These are phyloP conservation scores for Selene dorsalis DNA, from an alignment of 2,797 vertebrate species.

Conservation along the genomic window DNA sequence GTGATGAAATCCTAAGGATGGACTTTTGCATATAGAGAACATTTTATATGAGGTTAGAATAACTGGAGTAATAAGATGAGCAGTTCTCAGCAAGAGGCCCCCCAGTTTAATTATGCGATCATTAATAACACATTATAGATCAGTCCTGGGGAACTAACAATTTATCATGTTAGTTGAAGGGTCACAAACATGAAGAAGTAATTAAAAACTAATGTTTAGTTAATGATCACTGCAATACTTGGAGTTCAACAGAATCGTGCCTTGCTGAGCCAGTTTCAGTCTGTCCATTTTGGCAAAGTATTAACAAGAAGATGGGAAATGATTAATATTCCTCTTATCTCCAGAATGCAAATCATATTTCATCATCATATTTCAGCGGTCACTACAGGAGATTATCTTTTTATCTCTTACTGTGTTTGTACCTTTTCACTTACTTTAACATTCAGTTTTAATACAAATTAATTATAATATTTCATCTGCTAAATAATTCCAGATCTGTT, in stretches of 20 bases:
- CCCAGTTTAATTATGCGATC: conserved; percentile 60
- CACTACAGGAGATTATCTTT: neutral
- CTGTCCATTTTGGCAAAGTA: conserved; percentile 1
- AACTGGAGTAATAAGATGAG: conserved; percentile 44
- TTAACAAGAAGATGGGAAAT: conserved; percentile 21
- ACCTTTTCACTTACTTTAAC: neutral
- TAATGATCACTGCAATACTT: conserved; percentile 60
- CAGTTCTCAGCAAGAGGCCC: conserved; percentile 22
- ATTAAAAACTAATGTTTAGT: conserved; percentile 71
- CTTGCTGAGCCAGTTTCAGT: conserved; percentile 4
- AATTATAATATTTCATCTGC: neutral
- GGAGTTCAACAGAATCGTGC: conserved; percentile 26
- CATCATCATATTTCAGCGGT: neutral
- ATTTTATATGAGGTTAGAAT: conserved; percentile 32
- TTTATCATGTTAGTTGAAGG: conserved; percentile 67
- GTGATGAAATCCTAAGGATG: conserved; percentile 20
- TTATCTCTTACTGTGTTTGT: neutral
- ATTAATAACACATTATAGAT: conserved; percentile 73
- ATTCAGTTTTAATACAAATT: neutral
- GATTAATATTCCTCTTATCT: conserved; percentile 11
- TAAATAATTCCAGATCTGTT: neutral
- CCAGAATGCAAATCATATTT: neutral
- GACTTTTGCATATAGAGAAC: conserved; percentile 31
- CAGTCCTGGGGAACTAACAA: conserved; percentile 49
- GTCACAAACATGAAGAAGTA: conserved; percentile 62